phyloP scores from a whole-genome alignment of 2,888 invertebrate species.

The Argyresthia goedartella region DNA sequence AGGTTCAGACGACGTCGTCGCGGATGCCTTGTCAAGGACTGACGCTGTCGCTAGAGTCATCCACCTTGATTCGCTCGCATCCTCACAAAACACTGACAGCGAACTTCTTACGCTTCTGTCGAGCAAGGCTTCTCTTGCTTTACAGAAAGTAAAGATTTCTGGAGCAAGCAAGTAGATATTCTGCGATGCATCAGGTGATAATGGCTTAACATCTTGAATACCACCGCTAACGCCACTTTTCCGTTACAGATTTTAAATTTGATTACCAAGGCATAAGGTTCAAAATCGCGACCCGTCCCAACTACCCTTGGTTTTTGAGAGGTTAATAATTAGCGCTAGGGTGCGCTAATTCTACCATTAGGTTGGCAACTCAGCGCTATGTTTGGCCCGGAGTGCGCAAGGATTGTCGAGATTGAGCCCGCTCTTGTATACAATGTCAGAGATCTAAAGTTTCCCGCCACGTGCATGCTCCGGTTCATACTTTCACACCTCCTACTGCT shows the following conservation, averaged over 20 bases:
- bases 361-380: neutral
- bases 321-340: too few species aligned
- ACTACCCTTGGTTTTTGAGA: too few species aligned
- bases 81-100: neutral
- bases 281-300: too few species aligned
- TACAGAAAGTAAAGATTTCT: neutral
- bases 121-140: neutral
- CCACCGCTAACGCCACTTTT: too few species aligned
- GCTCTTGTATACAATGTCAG: neutral
- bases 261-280: too few species aligned
- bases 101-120: neutral
- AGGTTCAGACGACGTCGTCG: slow-evolving; percentile 10
- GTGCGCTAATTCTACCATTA: neutral
- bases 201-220: too few species aligned
- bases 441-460: neutral
- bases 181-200: slow-evolving; percentile 8
- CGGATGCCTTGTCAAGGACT: slow-evolving; percentile 10
- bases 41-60: neutral
- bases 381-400: slow-evolving; percentile 1
- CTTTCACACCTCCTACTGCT: neutral
- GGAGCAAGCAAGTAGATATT: neutral
- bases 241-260: too few species aligned
- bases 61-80: neutral
- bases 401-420: neutral
- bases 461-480: neutral